A percentile compares a stretch with the other conserved stretches of the same genome.
Evolutionary conservation across 2,113 vertebrate genomes (phyloP).

Genomic region (Oriolus oriolus): DNA sequence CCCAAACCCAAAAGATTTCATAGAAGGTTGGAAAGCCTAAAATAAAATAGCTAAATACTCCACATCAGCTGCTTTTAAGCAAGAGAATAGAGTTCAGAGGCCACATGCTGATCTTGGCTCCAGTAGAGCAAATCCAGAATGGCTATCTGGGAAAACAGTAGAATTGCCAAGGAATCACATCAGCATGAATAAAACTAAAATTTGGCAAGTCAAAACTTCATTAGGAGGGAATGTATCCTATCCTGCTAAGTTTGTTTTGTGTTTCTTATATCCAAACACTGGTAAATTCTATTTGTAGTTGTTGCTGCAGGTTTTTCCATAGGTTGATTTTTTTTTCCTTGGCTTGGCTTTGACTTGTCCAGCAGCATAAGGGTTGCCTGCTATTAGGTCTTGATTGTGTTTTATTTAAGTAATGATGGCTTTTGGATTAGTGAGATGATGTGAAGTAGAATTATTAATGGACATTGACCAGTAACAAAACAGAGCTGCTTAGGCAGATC

Average conservation of each 20-base stretch:
- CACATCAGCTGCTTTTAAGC: background rate
- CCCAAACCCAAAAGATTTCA: background rate
- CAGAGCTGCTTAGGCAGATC: background rate
- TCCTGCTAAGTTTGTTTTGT: background rate
- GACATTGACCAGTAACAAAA: background rate
- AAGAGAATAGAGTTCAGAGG: background rate
- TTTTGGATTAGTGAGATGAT: background rate
- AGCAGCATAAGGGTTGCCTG: background rate
- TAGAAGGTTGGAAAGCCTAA: background rate
- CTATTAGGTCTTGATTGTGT: background rate
- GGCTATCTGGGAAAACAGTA: background rate
- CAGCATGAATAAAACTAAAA: background rate
- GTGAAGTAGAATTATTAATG: background rate
- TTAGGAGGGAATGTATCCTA: background rate
- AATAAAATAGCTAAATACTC: background rate
- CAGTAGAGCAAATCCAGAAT: background rate
- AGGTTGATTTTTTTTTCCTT: background rate
- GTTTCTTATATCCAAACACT: background rate
- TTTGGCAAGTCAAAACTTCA: background rate
- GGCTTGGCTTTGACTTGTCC: background rate
- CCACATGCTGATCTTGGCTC: background rate
- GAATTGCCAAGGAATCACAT: background rate
- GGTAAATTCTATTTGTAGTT: background rate
- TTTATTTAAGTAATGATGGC: background rate
- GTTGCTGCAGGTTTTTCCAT: background rate